These are phyloP conservation scores for Lucifuga dentata DNA, from an alignment of 2,113 vertebrate genomes.

Conservation along the genomic window DNA sequence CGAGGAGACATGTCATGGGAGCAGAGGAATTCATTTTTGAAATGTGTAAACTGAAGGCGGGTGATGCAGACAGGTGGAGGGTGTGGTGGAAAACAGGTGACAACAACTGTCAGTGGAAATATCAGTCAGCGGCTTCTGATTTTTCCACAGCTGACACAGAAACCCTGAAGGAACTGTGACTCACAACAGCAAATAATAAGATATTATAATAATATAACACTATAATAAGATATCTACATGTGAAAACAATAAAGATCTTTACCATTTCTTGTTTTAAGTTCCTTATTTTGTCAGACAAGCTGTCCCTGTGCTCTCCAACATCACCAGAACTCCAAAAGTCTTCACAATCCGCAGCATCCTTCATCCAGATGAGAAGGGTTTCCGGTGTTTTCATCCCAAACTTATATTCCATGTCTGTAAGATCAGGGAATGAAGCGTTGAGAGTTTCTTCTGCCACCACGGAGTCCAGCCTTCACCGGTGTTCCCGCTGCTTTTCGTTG, in stretches of 20 bases:
- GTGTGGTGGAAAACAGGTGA: constrained; percentile 37
- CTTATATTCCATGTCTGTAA: constrained; percentile 87
- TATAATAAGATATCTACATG: too few relatives aligned
- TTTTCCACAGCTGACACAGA: not conserved
- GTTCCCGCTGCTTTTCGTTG: too few relatives aligned
- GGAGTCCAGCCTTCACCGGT: not conserved
- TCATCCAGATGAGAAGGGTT: constrained; percentile 84
- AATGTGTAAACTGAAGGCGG: too few relatives aligned
- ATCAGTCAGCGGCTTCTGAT: not conserved
- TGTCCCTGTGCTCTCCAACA: constrained; percentile 13
- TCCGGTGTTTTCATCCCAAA: constrained; percentile 86
- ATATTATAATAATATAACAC: too few relatives aligned
- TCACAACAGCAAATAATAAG: too few relatives aligned
- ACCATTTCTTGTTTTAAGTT: constrained; percentile 88
- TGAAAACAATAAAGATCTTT: constrained; percentile 49
- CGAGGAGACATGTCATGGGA: not conserved
- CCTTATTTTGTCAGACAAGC: constrained; percentile 84
- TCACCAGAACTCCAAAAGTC: constrained; percentile 50
- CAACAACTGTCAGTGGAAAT: constrained; percentile 32
- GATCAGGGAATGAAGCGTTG: constrained; percentile 75
- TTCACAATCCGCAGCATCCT: constrained; percentile 64
- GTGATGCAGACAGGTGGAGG: not conserved
- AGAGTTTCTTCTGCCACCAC: constrained; percentile 74
- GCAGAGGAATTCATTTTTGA: too few relatives aligned
- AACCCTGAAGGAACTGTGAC: not conserved